Conservation (phyloP, 2,888 invertebrate genomes). For the Chorisops tibialis region DNA sequence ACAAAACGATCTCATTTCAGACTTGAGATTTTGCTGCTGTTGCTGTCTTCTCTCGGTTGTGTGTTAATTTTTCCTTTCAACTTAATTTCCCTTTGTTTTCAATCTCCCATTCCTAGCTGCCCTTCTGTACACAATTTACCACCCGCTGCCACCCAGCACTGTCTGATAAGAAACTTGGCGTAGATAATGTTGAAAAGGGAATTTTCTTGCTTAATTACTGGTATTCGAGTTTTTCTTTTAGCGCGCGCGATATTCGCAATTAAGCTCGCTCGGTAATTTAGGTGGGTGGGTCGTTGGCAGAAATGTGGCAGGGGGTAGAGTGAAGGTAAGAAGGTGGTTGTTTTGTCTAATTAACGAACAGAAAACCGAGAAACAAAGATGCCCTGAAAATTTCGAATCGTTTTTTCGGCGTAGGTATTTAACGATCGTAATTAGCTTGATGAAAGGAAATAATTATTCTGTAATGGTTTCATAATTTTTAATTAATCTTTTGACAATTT, state of each 20-base stretch:
- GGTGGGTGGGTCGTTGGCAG: conserved; percentile 2
- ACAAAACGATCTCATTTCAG: conserved; percentile 20
- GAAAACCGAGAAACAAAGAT: not conserved
- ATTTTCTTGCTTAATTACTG: conserved; percentile 27
- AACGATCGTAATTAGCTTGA: conserved; percentile 35
- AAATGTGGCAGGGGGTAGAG: conserved; percentile 1
- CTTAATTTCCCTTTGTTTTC: conserved; percentile 6
- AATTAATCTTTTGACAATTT: conserved; percentile 33
- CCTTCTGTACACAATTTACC: too few relatives aligned
- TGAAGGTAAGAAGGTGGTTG: conserved; percentile 1
- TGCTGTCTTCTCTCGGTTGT: conserved; percentile 1
- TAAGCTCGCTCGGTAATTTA: conserved; percentile 2
- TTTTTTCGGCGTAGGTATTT: conserved; percentile 26
- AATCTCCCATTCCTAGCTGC: not conserved
- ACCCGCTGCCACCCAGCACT: not conserved
- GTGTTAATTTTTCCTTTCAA: not conserved
- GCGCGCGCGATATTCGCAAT: conserved; percentile 14
- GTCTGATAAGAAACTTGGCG: conserved; percentile 18
- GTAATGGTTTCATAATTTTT: conserved; percentile 36
- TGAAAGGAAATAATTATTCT: conserved; percentile 37
- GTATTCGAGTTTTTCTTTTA: conserved; percentile 20
- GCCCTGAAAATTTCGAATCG: conserved; percentile 9
- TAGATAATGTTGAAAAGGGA: conserved; percentile 22
- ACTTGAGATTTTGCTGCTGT: not conserved
- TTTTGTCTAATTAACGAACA: conserved; percentile 25